A percentile compares a stretch with the other conserved stretches of the same genome.
These are phyloP conservation scores for Sarcoramphus papa DNA, from an alignment of 2,797 vertebrate genomes.

Conservation along the genomic window DNA sequence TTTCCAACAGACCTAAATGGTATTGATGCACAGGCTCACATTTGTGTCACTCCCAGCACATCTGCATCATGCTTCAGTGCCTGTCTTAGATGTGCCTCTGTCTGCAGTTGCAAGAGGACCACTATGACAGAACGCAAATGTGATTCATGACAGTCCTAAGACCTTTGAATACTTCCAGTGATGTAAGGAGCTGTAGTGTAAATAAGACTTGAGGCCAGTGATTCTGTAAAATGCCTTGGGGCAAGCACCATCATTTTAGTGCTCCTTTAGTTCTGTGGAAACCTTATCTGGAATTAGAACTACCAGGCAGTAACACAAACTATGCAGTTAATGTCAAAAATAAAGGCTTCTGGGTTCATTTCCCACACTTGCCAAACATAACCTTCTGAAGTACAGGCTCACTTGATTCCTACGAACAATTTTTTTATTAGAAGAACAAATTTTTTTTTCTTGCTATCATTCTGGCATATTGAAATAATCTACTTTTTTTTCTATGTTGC, in stretches of 20 bases:
- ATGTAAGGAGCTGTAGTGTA: neutral
- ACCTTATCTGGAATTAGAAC: neutral
- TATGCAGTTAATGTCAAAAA: neutral
- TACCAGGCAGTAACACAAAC: neutral
- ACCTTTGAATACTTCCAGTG: neutral
- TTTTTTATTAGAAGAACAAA: neutral
- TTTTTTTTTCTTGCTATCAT: neutral
- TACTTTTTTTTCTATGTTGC: neutral
- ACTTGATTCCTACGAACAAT: neutral
- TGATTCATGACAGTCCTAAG: neutral
- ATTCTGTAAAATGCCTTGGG: neutral
- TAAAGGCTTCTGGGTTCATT: slow-evolving; percentile 8
- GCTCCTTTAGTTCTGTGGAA: neutral
- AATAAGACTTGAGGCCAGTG: neutral
- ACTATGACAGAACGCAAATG: neutral
- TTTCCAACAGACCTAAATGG: neutral
- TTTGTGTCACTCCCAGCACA: neutral
- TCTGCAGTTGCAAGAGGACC: neutral
- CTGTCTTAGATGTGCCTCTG: neutral
- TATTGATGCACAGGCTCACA: neutral
- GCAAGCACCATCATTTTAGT: neutral
- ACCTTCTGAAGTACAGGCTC: neutral
- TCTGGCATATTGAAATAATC: neutral
- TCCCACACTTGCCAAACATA: slow-evolving; percentile 15
- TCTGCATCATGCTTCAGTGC: neutral